Base-by-base conservation (phyloP, 2,113 vertebrate genomes). In the Odontophorus gujanensis region DNA sequence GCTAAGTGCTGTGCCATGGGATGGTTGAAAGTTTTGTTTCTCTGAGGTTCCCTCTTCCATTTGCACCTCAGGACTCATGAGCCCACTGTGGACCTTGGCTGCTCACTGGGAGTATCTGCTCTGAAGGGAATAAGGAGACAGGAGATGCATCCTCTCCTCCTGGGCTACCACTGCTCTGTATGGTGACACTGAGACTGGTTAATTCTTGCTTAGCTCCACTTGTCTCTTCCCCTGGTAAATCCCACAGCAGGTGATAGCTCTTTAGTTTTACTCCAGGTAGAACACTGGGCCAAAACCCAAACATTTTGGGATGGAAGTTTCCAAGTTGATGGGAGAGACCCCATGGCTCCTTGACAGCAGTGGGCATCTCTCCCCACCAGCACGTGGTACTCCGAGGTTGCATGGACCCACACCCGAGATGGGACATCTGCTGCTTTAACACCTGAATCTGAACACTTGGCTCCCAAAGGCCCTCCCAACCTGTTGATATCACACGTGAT, bases 11-110 rank as follows among this genome's bases (percentile, higher is more conserved):
- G 72, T 5, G 11, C 3, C 1, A 1, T 6, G 38, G 80, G 3
- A 4, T 6, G 25, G 5, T 43, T 42, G 0, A 0, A 18, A 58
- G 42, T n/a, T 30, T 34, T 26, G 7, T 0, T 19, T 67, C 80
- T 80, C 43, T 50, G 42, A 43, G 58, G 17, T 20, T 65, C 48
- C 53, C 63, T 24, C 10, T 57, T 50, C 66, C 24, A 25, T 21
- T 38, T 16, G 1, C 58, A 21, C 16, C 24, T 48, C n/a, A 12
- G 15, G 36, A 11, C 6, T 26, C 1, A 1, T 1, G 47, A 79
- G 36, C n/a, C 57, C 2, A 3, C 15, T 36, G 14, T 13, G 3
- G 65, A 21, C 34, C 5, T 26, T 40, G 16, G 28, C 24, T 47
- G 28, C 34, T 16, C 26, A 2, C 1, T 7, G 32, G 40, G 50